These are phyloP conservation scores for Lamellibrachia luymesi DNA, from an alignment of 1,140 invertebrate genomes.

Conservation along the genomic window DNA sequence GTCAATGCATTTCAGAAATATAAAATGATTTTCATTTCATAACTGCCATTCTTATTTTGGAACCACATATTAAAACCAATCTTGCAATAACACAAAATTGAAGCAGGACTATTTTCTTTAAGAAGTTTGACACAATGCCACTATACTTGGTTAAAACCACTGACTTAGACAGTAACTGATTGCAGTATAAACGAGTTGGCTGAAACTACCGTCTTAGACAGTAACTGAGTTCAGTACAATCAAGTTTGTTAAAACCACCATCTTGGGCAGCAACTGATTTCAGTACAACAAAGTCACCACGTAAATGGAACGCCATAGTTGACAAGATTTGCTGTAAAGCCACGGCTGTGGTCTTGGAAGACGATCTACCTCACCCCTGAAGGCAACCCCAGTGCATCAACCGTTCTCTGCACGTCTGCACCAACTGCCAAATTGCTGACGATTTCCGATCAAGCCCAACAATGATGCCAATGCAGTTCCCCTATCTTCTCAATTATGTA, in stretches of 20 bases:
- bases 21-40: neutral
- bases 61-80: neutral
- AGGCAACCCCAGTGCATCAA: neutral
- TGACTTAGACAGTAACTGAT: neutral
- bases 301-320: neutral
- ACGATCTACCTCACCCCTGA: neutral
- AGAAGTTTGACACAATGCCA: neutral
- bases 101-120: neutral
- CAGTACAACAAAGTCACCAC: neutral
- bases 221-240: too few species aligned
- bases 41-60: neutral
- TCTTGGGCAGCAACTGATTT: neutral
- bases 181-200: neutral
- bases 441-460: neutral
- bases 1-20: neutral
- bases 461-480: neutral
- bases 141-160: neutral
- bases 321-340: neutral
- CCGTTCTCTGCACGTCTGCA: neutral
- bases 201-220: too few species aligned
- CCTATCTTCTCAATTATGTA: constrained; percentile 1
- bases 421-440: neutral
- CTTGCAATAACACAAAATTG: neutral
- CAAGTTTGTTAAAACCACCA: too few species aligned
- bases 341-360: neutral